Evolutionary conservation across 1,140 invertebrate species (phyloP).

Genomic region (Lordiphosa clarofinis): DNA sequence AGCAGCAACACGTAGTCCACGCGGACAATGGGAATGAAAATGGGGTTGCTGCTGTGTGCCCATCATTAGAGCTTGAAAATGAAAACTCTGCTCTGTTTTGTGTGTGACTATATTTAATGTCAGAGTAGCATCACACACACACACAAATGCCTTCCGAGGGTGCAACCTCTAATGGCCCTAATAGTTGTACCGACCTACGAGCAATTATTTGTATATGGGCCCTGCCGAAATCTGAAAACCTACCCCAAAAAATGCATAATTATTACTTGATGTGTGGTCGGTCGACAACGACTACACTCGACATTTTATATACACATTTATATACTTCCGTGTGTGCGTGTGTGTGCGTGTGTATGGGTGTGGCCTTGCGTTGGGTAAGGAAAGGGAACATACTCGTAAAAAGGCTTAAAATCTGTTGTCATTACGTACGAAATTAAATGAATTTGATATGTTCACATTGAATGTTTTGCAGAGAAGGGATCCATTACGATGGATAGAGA

Average conservation of each 20-base stretch:
- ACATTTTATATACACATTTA: constrained; percentile 11
- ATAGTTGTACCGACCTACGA: constrained; percentile 41
- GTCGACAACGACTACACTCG: constrained; percentile 7
- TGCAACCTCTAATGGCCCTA: constrained; percentile 43
- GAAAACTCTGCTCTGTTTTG: constrained; percentile 7
- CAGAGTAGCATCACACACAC: constrained; percentile 10
- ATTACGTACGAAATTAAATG: too few species aligned
- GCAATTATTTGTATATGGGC: constrained; percentile 21
- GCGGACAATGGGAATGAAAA: constrained; percentile 26
- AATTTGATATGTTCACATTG: too few species aligned
- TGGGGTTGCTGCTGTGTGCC: constrained; percentile 23
- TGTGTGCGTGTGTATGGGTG: too few species aligned
- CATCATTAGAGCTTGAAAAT: not conserved
- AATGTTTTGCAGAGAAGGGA: too few species aligned
- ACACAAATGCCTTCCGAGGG: constrained; percentile 18
- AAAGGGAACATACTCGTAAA: too few species aligned
- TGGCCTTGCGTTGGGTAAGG: too few species aligned
- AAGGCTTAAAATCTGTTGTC: too few species aligned
- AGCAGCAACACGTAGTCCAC: constrained; percentile 17
- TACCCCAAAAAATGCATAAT: constrained; percentile 48
- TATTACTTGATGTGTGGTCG: constrained; percentile 52
- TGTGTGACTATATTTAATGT: constrained; percentile 16
- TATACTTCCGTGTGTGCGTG: not conserved
- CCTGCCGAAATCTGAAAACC: constrained; percentile 20
- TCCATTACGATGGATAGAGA: too few species aligned